Base-by-base conservation (phyloP, 2,113 vertebrate genomes). In the Arenaria interpres region DNA sequence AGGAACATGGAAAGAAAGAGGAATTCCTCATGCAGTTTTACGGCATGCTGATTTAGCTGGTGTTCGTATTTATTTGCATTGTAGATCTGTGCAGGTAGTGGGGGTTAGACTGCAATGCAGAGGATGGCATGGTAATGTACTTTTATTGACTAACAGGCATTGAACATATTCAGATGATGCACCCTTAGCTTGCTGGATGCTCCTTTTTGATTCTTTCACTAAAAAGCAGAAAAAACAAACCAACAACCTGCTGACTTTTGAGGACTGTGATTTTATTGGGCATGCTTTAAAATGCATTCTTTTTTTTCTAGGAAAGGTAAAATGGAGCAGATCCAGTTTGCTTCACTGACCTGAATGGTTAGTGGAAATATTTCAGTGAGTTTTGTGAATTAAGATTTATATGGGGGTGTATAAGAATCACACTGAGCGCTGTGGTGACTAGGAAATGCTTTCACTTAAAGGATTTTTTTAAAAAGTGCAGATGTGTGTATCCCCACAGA, bases 51-150 rank as follows among this genome's bases (percentile, higher is more conserved):
- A 69, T 93, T 62, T 78, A 46, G 56, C 35, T 68, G 35, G 18
- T 53, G 35, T 85, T 95, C 0, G 0, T 75, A 25, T 95, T 87
- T 90, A 81, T 94, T 96, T 96, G 77, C 74, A 81, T 53, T 89
- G 74, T 80, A 95, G 73, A 92, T 92, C 62, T 76, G 84, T 82
- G 77, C 88, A 82, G 85, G 80, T 93, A 93, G 54, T 20, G 66
- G 46, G 45, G 69, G 62, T 91, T 92, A 73, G 77, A 87, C 93
- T 95, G 92, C 89, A 94, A 89, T 96, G 90, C 84, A 2, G 96
- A 90, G 80, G 80, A 85, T 79, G 62, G 69, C 62, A 69, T 24
- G 46, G 41, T 69, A 92, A 80, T 91, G 85, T 79, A 80, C 57
- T 93, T 88, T 69, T 93, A 87, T 92, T 92, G 90, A 91, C 77